phyloP scores from a whole-genome alignment of 2,797 vertebrate genomes.

The Xenops minutus region DNA sequence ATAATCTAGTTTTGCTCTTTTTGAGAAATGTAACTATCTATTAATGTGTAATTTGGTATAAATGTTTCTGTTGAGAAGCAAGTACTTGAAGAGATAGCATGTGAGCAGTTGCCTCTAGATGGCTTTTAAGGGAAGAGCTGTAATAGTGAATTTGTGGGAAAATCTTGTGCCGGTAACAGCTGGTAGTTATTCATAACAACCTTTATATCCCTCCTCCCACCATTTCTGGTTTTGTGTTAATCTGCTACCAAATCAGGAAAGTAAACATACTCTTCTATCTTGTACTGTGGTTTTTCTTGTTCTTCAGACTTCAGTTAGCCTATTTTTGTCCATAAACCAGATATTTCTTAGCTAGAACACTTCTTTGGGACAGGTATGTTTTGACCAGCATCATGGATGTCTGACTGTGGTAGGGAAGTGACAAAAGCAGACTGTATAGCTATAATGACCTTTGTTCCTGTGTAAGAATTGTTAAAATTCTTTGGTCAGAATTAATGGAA shows the following conservation, averaged over 20 bases:
- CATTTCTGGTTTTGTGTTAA: conserved; percentile 8
- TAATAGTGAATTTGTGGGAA: conserved; percentile 12
- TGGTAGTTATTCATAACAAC: background rate
- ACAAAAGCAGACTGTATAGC: background rate
- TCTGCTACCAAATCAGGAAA: background rate
- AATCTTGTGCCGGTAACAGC: conserved; percentile 8
- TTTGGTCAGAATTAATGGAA: background rate
- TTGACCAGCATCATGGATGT: rapidly evolving
- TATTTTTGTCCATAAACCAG: background rate
- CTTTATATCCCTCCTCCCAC: background rate
- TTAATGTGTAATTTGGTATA: background rate
- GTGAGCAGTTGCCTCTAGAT: background rate
- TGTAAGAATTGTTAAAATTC: background rate
- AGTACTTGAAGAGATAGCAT: background rate
- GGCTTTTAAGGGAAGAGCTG: background rate
- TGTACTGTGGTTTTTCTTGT: background rate
- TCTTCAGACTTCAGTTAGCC: background rate
- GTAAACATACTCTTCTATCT: background rate
- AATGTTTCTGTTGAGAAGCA: background rate
- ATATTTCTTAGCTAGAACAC: background rate
- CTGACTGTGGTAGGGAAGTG: background rate
- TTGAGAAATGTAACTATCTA: background rate
- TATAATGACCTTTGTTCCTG: background rate
- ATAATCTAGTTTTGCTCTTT: background rate
- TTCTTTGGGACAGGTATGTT: background rate